Conservation (phyloP, 2,797 vertebrate species). For the Sebastes reedi region DNA sequence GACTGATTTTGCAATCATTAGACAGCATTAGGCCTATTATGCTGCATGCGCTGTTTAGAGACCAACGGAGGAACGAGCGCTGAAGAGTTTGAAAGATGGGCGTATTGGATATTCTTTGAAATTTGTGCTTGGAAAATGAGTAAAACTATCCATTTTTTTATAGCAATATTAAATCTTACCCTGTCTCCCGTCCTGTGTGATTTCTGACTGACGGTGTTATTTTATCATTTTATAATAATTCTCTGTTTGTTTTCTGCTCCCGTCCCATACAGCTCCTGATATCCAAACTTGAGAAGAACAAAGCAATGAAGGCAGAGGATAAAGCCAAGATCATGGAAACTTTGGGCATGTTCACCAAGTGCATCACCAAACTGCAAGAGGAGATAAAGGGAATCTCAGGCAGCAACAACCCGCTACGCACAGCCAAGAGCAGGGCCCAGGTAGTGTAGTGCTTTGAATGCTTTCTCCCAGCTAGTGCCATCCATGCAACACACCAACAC, state of each 20-base stretch:
- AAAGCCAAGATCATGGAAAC: slow-evolving; percentile 97
- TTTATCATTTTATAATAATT: neutral
- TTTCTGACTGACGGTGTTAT: neutral
- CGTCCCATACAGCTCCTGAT: slow-evolving; percentile 88
- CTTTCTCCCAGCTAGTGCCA: too few relatives aligned
- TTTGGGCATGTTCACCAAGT: slow-evolving; percentile 89
- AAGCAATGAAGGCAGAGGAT: slow-evolving; percentile 93
- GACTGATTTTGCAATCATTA: too few relatives aligned
- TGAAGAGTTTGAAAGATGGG: neutral
- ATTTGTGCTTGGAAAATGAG: neutral
- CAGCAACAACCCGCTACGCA: slow-evolving; percentile 78
- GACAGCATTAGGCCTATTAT: neutral
- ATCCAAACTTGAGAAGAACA: slow-evolving; percentile 97
- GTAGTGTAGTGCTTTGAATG: slow-evolving; percentile 68
- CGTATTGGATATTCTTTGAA: neutral
- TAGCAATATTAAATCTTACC: neutral
- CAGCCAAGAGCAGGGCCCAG: slow-evolving; percentile 92
- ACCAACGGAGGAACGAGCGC: neutral
- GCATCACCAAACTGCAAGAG: slow-evolving; percentile 96
- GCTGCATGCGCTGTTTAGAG: neutral
- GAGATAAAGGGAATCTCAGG: slow-evolving; percentile 92
- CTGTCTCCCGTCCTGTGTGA: neutral
- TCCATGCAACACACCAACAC: neutral
- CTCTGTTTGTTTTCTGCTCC: neutral
- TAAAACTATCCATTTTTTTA: neutral